Evolutionary conservation across 2,113 vertebrate genomes (phyloP).

Genomic region (Agapornis roseicollis): DNA sequence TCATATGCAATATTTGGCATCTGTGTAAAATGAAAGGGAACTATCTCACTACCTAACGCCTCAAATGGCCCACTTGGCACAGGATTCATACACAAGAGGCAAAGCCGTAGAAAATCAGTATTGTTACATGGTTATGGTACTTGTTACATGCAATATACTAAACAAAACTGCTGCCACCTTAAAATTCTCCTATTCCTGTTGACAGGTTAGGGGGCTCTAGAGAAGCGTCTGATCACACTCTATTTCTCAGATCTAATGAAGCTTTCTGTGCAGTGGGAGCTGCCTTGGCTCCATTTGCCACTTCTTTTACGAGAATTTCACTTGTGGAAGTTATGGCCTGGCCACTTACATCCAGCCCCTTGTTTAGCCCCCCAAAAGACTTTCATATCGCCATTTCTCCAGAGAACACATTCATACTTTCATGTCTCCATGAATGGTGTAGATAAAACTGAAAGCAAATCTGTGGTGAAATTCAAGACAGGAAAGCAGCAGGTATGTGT

Average conservation of each 20-base stretch:
- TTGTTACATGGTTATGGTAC: not conserved
- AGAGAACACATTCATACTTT: not conserved
- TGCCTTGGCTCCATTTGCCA: not conserved
- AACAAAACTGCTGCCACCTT: not conserved
- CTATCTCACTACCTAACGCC: not conserved
- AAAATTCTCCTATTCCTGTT: not conserved
- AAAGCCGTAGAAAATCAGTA: not conserved
- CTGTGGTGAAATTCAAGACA: not conserved
- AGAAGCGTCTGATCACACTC: not conserved
- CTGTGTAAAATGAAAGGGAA: not conserved
- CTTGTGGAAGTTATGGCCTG: not conserved
- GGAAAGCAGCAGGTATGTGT: not conserved
- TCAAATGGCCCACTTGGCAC: not conserved
- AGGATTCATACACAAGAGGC: not conserved
- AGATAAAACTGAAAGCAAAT: not conserved
- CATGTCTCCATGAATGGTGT: not conserved
- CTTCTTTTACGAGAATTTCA: not conserved
- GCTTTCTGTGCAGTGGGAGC: not conserved
- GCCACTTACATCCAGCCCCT: not conserved
- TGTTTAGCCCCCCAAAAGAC: rapidly evolving
- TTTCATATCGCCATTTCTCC: not conserved
- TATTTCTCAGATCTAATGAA: not conserved
- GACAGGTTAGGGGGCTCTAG: not conserved
- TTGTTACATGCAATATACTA: not conserved
- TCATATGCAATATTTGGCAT: not conserved